A percentile compares a stretch with the other conserved stretches of the same genome.
Conservation (phyloP, 2,113 vertebrate species). For the Macaca nemestrina region DNA sequence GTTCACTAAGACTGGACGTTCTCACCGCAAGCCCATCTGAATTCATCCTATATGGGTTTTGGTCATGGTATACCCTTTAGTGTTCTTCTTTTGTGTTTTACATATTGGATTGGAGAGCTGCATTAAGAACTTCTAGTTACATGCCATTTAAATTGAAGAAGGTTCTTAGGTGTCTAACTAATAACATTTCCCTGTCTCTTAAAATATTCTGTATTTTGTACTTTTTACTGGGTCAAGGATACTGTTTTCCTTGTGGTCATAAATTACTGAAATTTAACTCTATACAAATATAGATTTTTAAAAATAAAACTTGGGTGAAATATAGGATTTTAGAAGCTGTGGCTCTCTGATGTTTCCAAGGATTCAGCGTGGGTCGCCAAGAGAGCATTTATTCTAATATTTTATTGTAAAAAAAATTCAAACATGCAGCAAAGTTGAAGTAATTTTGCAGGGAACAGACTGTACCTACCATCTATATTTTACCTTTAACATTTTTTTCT, state of each 20-base stretch:
- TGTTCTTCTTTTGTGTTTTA: background rate
- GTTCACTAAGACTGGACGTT: background rate
- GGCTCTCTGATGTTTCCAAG: background rate
- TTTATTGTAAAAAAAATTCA: conserved; percentile 22
- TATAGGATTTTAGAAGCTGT: background rate
- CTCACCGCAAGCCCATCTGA: background rate
- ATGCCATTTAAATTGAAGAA: conserved; percentile 8
- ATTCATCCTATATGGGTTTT: background rate
- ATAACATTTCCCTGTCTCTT: background rate
- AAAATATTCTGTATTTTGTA: conserved; percentile 21
- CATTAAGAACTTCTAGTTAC: background rate
- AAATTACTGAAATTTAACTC: conserved; percentile 3
- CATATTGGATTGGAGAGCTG: background rate
- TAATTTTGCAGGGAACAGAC: background rate
- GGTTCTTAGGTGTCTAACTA: background rate
- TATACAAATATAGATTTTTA: background rate
- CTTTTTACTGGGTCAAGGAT: background rate
- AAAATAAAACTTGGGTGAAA: conserved; percentile 10
- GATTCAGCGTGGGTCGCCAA: background rate
- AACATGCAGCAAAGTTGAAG: background rate
- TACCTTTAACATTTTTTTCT: background rate
- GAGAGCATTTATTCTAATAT: background rate
- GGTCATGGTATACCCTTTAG: background rate
- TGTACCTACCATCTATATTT: background rate
- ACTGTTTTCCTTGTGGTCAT: background rate